Evolutionary conservation across 2,888 invertebrate genomes (phyloP), one percentile per base, ranked within the genome.

Genomic region (Crossocerus cetratus): DNA sequence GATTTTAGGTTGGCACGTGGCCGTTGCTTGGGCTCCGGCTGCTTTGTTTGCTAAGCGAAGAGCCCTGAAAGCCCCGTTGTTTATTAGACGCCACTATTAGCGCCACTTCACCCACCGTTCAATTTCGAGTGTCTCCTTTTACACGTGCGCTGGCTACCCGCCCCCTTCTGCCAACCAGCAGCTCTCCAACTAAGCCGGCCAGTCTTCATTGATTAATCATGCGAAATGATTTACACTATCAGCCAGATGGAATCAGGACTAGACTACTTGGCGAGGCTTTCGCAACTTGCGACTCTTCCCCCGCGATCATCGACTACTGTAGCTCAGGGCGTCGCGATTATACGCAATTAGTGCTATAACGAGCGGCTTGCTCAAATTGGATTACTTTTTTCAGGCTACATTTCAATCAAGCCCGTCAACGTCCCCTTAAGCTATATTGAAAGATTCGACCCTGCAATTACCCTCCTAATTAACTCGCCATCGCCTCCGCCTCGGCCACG

Each of bases 1-100:
- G 89, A 89, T 89, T 88, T 89, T 87, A 88, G 86, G 83, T 82
- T 85, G 77, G 88, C 90, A 90, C 90, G 90, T 90, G 90, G 82
- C 86, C 72, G 72, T 3, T 32, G 32, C 5, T 8, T 32, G 32
- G 8, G 32, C 32, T 32, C 79, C 66, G 79, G 79, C 77, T 71
- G 82, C 83, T 83, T 85, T 86, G 84, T 86, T 88, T 86, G 85
- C 81, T 85, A 87, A 89, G 86, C 74, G 86, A 86, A 87, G 84
- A 82, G 86, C 83, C 81, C 87, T 87, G 74, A 84, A 87, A 82
- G 72, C 72, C 74, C 74, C 70, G 70, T 81, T 82, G 83, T 85
- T 86, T 86, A 84, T 86, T 83, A 80, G 83, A 78, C 83, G 77
- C 81, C 74, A 49, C 81, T 75, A 84, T 85, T 86, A 83, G 83